Conservation (phyloP, 2,888 invertebrate genomes). For the Oconnorella tubifera region DNA sequence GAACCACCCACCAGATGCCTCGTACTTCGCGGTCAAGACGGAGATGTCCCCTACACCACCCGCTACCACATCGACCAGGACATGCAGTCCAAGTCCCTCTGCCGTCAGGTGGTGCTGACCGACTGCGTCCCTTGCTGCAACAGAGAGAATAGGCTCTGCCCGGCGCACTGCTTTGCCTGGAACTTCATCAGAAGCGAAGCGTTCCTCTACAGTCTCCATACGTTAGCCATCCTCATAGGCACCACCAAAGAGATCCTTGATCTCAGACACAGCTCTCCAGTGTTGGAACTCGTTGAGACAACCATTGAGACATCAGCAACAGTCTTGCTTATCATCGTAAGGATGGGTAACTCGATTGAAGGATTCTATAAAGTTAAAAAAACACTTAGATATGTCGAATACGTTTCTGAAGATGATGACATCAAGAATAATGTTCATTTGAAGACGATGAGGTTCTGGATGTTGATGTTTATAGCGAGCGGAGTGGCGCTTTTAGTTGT, state of each 20-base stretch:
- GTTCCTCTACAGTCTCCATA: background rate
- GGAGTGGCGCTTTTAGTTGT: background rate
- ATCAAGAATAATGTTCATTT: background rate
- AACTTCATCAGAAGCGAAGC: background rate
- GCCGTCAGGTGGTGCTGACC: background rate
- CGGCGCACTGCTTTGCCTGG: background rate
- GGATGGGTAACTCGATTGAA: background rate
- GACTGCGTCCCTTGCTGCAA: slow-evolving; percentile 2
- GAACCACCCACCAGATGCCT: too few species aligned
- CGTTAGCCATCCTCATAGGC: background rate
- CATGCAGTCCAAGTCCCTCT: background rate
- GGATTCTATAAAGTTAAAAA: background rate
- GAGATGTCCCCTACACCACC: background rate
- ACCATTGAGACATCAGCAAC: slow-evolving; percentile 1
- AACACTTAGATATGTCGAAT: background rate
- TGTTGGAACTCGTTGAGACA: background rate
- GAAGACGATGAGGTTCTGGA: background rate
- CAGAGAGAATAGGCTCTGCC: background rate
- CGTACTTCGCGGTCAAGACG: too few species aligned
- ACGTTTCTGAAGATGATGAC: background rate
- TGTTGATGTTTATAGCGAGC: background rate
- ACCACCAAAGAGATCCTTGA: background rate
- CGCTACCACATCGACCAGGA: background rate
- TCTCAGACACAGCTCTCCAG: background rate
- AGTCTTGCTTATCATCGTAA: background rate